A percentile compares a stretch with the other conserved stretches of the same genome.
Evolutionary conservation across 1,140 invertebrate genomes (phyloP).

Genomic region (Lordiphosa mommai): DNA sequence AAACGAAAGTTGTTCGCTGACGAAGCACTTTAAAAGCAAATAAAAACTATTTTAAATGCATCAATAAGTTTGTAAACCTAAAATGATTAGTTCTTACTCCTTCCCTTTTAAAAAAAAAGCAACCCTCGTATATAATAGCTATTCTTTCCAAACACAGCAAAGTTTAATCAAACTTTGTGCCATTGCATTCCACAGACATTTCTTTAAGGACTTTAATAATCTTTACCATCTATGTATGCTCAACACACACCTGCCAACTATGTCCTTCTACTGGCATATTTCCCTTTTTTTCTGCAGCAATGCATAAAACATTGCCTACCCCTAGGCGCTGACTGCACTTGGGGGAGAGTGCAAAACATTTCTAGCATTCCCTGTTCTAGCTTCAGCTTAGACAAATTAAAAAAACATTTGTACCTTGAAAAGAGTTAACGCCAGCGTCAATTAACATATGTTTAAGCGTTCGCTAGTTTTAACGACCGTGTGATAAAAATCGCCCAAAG

Average conservation of each 20-base stretch:
- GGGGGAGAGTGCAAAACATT: slow-evolving; percentile 7
- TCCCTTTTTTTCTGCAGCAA: too few relatives aligned
- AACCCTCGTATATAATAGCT: slow-evolving; percentile 3
- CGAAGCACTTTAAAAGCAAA: too few relatives aligned
- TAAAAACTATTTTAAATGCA: too few relatives aligned
- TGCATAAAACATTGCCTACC: slow-evolving; percentile 45
- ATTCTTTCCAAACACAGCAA: slow-evolving; percentile 40
- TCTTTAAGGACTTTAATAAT: too few relatives aligned
- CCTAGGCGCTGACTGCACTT: slow-evolving; percentile 33
- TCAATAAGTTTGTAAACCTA: too few relatives aligned
- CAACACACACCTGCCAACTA: slow-evolving; percentile 36
- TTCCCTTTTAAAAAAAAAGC: too few relatives aligned
- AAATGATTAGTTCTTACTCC: too few relatives aligned
- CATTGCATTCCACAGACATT: not conserved
- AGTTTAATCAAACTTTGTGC: slow-evolving; percentile 67
- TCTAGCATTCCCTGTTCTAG: slow-evolving; percentile 25
- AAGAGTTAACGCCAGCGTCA: slow-evolving; percentile 14
- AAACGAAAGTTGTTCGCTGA: too few relatives aligned
- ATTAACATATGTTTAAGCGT: slow-evolving; percentile 38
- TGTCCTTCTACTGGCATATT: not conserved
- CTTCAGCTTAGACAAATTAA: slow-evolving; percentile 44
- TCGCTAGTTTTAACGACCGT: slow-evolving; percentile 16
- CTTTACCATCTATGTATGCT: slow-evolving; percentile 2
- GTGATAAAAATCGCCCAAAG: slow-evolving; percentile 25
- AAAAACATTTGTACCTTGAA: slow-evolving; percentile 37